Base-by-base conservation (phyloP, 2,113 vertebrate genomes). In the Limanda limanda region DNA sequence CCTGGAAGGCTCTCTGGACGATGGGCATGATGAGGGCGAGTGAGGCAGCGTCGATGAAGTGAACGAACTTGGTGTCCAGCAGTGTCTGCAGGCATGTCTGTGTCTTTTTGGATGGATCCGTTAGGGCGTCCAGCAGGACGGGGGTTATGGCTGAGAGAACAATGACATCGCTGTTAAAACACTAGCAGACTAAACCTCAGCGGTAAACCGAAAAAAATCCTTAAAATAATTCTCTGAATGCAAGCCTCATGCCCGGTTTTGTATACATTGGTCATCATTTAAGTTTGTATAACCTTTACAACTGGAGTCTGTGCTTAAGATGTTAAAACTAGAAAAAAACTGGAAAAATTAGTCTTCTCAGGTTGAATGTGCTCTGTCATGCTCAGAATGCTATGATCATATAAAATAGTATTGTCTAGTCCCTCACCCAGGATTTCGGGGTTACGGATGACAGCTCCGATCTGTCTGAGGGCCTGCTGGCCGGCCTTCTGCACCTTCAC, bases 11-110 rank as follows among this genome's bases (percentile, higher is more conserved):
- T 80, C 98, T 94, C 93, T 99, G 98, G 48, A 99, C 98, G 20
- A 99, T 98, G 37, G 98, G 98, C 98, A 99, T 99, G 92, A 99
- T 99, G 86, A 99, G 95, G 6, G 98, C 98, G 67, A 99, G 93
- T 9, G 98, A 99, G 0, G 98, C 97, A 0, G 98, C 98, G 1
- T 99, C 98, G 0, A 99, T 99, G 91, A 99, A 99, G 91, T 99
- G 98, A 10, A 99, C 98, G 90, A 99, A 99, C 83, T 99, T 98
- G 68, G 98, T 99, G 85, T 99, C 97, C 76, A 99, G 94, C 23
- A 99, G 92, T 1, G 96, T 99, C 89, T 99, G 98, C 88, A 99
- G 94, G 85, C 98, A 99, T 54, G 95, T 95, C 79, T 99, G 98
- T 4, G 97, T 99, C 93, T 94, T 97, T 76, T 95, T 95, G 59